These are phyloP conservation scores for Camponotus fellah DNA, from an alignment of 2,888 invertebrate species.

Conservation along the genomic window DNA sequence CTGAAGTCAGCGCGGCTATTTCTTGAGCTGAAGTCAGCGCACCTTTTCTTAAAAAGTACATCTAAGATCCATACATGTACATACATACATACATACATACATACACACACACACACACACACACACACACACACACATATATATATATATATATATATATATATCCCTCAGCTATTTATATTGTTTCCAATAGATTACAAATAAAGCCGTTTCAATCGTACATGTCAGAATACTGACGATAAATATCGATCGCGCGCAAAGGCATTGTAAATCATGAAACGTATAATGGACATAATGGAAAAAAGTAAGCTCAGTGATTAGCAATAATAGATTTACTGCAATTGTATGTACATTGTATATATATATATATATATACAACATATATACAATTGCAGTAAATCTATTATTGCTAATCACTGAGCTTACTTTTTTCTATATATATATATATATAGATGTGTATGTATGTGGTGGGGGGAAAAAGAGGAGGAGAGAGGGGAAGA, in stretches of 20 bases:
- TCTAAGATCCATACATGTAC: background rate
- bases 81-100: too few relatives aligned
- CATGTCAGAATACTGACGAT: background rate
- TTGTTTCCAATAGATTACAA: background rate
- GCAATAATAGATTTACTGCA: background rate
- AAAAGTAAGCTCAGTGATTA: slow-evolving; percentile 3
- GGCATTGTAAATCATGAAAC: background rate
- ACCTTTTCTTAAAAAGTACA: slow-evolving; percentile 24
- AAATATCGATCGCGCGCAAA: background rate
- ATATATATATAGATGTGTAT: background rate
- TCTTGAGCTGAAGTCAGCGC: slow-evolving; percentile 51
- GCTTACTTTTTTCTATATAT: too few relatives aligned
- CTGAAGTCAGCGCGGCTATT: slow-evolving; percentile 51
- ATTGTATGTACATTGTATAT: slow-evolving; percentile 34
- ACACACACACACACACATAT: too few relatives aligned
- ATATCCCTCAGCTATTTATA: too few relatives aligned
- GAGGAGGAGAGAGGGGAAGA: too few relatives aligned
- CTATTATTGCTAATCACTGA: too few relatives aligned
- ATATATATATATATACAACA: background rate
- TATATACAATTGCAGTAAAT: too few relatives aligned
- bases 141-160: too few relatives aligned
- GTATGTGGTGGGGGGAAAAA: background rate
- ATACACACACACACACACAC: too few relatives aligned
- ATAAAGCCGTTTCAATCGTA: background rate
- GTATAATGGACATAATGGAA: background rate